These are phyloP conservation scores for Yponomeuta malinellus DNA, from an alignment of 2,888 invertebrate genomes.

Conservation along the genomic window DNA sequence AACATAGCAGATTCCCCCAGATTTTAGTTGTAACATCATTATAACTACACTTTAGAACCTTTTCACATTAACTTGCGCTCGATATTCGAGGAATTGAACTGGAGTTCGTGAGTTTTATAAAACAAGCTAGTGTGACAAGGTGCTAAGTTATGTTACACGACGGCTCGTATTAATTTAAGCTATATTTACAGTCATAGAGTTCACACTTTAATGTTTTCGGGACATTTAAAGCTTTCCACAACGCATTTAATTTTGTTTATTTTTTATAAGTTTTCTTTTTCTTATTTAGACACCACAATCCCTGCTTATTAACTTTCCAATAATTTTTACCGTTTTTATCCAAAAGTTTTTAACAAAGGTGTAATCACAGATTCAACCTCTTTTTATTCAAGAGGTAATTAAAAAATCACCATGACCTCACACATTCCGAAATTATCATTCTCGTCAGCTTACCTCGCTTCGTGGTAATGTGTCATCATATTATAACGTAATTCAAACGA, in stretches of 20 bases:
- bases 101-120: not conserved
- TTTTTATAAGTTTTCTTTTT: not conserved
- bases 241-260: constrained; percentile 4
- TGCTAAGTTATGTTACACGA: not conserved
- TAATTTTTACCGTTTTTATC: not conserved
- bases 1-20: constrained; percentile 1
- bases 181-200: not conserved
- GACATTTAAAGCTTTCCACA: constrained; percentile 14
- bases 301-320: constrained; percentile 6
- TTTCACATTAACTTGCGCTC: not conserved
- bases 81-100: not conserved
- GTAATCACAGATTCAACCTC: constrained; percentile 11
- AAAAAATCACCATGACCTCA: constrained; percentile 8
- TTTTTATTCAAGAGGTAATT: not conserved
- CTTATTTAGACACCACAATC: constrained; percentile 12
- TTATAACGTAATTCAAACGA: too few relatives aligned
- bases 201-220: not conserved
- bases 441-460: too few relatives aligned
- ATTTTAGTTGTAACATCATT: not conserved
- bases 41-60: not conserved
- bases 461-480: too few relatives aligned
- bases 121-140: not conserved
- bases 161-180: not conserved
- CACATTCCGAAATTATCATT: too few relatives aligned
- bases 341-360: not conserved